These are phyloP conservation scores for Hypocryptadius cinnamomeus DNA, from an alignment of 2,113 vertebrate genomes.

Conservation along the genomic window DNA sequence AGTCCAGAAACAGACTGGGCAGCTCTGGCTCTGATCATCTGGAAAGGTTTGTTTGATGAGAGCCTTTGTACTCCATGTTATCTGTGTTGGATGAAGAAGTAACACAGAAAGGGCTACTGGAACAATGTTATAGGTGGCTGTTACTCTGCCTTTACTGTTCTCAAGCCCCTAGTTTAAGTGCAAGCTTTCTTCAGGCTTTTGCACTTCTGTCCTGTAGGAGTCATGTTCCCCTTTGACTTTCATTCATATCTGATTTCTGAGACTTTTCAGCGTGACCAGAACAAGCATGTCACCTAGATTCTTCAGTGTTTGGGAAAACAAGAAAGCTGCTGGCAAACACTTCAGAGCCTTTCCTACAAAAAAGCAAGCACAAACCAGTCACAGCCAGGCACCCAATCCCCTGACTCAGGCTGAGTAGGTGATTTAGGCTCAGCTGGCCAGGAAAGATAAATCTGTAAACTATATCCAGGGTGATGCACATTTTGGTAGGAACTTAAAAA, in stretches of 20 bases:
- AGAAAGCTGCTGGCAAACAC: not conserved
- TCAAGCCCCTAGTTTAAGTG: not conserved
- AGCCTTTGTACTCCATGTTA: not conserved
- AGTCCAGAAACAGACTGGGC: not conserved
- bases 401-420: accelerated
- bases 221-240: not conserved
- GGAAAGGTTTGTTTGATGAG: not conserved
- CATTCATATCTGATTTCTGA: not conserved
- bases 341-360: not conserved
- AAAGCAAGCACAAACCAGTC: not conserved
- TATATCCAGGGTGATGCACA: not conserved
- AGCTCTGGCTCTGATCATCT: not conserved
- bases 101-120: not conserved
- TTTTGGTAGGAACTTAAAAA: not conserved
- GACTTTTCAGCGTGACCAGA: not conserved
- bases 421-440: not conserved
- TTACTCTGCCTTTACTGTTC: not conserved
- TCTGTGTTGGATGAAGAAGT: not conserved
- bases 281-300: not conserved
- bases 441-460: not conserved
- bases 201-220: not conserved
- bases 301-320: not conserved
- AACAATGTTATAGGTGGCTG: not conserved
- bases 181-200: not conserved
- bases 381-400: not conserved